Evolutionary conservation across 2,888 invertebrate genomes (phyloP).

Genomic region (Phaedon cochleariae): DNA sequence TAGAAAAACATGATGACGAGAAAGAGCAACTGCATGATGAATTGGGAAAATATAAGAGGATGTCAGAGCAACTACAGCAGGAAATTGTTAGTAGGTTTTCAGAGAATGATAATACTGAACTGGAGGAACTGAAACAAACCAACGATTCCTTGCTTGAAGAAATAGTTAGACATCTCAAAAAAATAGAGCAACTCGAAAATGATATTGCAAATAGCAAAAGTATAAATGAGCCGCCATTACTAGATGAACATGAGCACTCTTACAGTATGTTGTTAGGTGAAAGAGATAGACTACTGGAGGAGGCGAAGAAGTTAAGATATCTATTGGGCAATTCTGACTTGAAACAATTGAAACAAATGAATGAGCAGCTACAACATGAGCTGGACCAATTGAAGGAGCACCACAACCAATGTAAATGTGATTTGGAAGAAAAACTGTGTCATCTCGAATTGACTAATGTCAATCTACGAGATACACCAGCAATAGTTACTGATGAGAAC

Average conservation of each 20-base stretch:
- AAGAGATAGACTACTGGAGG: conserved; percentile 5
- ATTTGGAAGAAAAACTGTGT: conserved; percentile 5
- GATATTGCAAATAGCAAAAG: conserved; percentile 7
- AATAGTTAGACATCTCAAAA: too few species aligned
- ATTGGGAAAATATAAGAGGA: not conserved
- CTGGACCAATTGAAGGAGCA: not conserved
- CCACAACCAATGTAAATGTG: conserved; percentile 3
- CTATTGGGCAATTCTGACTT: not conserved
- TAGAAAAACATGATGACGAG: not conserved
- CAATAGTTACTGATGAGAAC: conserved; percentile 22
- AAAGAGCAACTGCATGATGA: conserved; percentile 2
- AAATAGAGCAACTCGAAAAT: not conserved
- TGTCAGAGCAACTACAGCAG: not conserved
- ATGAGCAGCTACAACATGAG: conserved; percentile 11
- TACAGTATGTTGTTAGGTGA: not conserved
- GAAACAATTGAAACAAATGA: not conserved
- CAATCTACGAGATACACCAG: conserved; percentile 12
- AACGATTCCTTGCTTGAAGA: not conserved
- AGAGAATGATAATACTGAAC: too few species aligned
- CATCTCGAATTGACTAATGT: conserved; percentile 8
- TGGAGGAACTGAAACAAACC: not conserved
- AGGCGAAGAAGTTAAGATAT: not conserved
- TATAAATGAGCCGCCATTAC: not conserved
- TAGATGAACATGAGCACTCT: not conserved
- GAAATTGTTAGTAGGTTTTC: too few species aligned